A percentile compares a stretch with the other conserved stretches of the same genome.
phyloP scores from a whole-genome alignment of 1,140 invertebrate species.

The Drosophila sproati region DNA sequence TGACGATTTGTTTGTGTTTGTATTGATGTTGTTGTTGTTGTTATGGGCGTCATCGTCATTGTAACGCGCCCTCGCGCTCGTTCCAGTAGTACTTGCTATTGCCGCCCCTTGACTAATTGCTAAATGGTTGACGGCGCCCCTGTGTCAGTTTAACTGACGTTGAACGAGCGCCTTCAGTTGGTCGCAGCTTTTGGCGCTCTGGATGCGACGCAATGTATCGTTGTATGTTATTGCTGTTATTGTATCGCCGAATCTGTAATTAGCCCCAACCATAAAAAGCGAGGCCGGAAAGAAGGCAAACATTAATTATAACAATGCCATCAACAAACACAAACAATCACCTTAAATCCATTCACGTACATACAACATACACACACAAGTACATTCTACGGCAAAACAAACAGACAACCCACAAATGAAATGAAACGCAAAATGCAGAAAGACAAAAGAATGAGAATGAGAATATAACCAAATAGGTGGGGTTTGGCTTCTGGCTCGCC shows the following conservation, averaged over 20 bases:
- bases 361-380: neutral
- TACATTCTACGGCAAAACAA: neutral
- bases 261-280: conserved; percentile 37
- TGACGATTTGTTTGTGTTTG: neutral
- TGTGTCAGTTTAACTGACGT: conserved; percentile 47
- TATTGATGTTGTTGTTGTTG: conserved; percentile 34
- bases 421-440: conserved; percentile 5
- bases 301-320: conserved; percentile 71
- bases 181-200: conserved; percentile 52
- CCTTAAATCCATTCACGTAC: conserved; percentile 34
- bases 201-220: conserved; percentile 71
- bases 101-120: conserved; percentile 2
- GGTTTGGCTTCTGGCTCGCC: neutral
- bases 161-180: conserved; percentile 67
- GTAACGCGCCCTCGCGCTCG: conserved; percentile 15
- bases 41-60: conserved; percentile 23
- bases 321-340: conserved; percentile 18
- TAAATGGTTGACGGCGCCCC: conserved; percentile 1
- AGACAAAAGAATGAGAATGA: neutral
- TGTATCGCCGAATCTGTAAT: conserved; percentile 78
- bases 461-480: neutral
- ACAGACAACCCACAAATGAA: conserved; percentile 26
- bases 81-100: conserved; percentile 18
- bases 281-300: conserved; percentile 51
- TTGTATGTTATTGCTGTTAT: conserved; percentile 68